Evolutionary conservation across 2,113 vertebrate genomes (phyloP).

Genomic region (Acinonyx jubatus): DNA sequence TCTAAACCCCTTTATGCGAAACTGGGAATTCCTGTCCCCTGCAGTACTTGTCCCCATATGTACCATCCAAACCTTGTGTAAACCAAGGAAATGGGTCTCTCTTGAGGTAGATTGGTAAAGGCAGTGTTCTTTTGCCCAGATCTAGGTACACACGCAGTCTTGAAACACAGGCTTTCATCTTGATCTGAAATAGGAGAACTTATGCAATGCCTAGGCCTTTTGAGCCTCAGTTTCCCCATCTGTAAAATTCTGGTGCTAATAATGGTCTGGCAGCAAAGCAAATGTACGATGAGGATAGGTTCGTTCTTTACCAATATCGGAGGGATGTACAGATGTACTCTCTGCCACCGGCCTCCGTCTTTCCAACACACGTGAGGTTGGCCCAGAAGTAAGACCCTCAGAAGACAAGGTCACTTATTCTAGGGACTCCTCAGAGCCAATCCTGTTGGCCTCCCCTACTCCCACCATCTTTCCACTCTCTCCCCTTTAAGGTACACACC

Average conservation of each 20-base stretch:
- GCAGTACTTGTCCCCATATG: not conserved
- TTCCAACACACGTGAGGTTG: not conserved
- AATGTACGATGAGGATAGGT: accelerated
- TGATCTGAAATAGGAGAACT: not conserved
- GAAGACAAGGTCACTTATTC: not conserved
- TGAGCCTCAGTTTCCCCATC: not conserved
- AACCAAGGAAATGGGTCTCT: not conserved
- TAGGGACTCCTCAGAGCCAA: not conserved
- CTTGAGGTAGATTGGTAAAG: not conserved
- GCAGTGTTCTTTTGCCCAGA: not conserved
- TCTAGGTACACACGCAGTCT: not conserved
- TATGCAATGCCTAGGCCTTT: not conserved
- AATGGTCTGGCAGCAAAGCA: not conserved
- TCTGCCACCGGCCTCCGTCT: not conserved
- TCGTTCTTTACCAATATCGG: not conserved
- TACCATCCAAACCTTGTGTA: not conserved
- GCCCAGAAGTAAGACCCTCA: not conserved
- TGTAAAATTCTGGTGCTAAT: not conserved
- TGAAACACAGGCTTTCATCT: not conserved
- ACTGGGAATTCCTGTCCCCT: not conserved
- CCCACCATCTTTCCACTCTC: not conserved
- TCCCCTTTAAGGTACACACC: not conserved
- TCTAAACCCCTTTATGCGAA: not conserved
- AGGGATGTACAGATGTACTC: not conserved
- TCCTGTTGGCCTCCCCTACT: not conserved